Percentiles rank a stretch among this genome's conserved stretches.
Evolutionary conservation across 2,113 vertebrate species (phyloP).

Genomic region (Odontesthes bonariensis): DNA sequence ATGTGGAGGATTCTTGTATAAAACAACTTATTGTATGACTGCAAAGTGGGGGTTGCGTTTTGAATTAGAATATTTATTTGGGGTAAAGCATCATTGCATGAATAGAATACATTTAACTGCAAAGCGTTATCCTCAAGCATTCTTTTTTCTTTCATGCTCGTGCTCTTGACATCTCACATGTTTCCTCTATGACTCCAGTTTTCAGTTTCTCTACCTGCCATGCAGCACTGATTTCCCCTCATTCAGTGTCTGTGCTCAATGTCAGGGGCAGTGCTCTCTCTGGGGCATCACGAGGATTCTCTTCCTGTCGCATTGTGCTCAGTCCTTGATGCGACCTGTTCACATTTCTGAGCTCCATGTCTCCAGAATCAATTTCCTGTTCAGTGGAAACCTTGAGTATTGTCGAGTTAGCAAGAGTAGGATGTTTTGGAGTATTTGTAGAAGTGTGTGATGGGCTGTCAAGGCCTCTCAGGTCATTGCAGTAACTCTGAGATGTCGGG

Average conservation of each 20-base stretch:
- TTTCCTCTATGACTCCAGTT: background rate
- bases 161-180: background rate
- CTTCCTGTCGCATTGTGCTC: constrained; percentile 68
- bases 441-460: constrained; percentile 22
- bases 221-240: background rate
- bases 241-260: constrained; percentile 2
- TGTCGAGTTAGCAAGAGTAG: constrained; percentile 57
- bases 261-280: constrained; percentile 53
- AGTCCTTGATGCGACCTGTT: constrained; percentile 62
- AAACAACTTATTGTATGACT: background rate
- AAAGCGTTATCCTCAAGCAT: background rate
- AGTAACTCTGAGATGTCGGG: constrained; percentile 17
- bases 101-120: background rate
- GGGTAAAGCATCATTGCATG: background rate
- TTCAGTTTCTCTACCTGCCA: constrained; percentile 25
- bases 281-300: constrained; percentile 13
- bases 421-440: constrained; percentile 25
- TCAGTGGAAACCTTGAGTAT: constrained; percentile 51
- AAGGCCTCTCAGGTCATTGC: constrained; percentile 48
- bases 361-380: constrained; percentile 53
- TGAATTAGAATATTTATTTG: background rate
- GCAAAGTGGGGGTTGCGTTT: too few relatives aligned
- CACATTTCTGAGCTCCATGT: constrained; percentile 29
- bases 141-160: too few relatives aligned
- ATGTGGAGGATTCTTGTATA: background rate